Conservation (phyloP, 2,113 vertebrate genomes). For the Plecotus auritus region DNA sequence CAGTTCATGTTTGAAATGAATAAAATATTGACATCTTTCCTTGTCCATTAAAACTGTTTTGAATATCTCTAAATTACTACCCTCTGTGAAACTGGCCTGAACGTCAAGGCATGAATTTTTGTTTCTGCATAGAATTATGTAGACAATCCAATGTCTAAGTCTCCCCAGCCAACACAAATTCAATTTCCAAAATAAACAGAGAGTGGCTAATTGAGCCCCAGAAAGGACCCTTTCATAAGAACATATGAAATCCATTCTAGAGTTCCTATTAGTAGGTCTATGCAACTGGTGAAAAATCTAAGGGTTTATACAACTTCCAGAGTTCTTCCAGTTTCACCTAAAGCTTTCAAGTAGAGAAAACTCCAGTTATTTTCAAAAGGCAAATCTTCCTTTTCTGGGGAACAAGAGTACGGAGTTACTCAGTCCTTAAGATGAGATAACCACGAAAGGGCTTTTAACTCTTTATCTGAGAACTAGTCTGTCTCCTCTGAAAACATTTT, state of each 20-base stretch:
- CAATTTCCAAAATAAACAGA: background rate
- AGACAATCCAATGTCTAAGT: background rate
- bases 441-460: background rate
- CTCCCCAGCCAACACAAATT: background rate
- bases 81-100: conserved; percentile 11
- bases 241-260: background rate
- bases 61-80: conserved; percentile 5
- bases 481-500: background rate
- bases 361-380: background rate
- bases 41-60: background rate
- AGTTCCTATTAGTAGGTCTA: background rate
- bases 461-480: background rate
- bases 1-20: conserved; percentile 5
- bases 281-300: background rate
- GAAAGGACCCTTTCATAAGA: background rate
- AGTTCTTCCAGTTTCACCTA: background rate
- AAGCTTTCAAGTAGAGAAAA: background rate
- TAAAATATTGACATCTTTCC: conserved; percentile 52
- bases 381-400: background rate
- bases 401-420: background rate
- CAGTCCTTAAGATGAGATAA: background rate
- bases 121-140: background rate
- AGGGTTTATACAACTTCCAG: background rate
- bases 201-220: background rate
- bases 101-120: background rate